Percentiles rank a stretch among this genome's conserved stretches.
phyloP scores from a whole-genome alignment of 2,113 vertebrate genomes.

The Neomonachus schauinslandi region DNA sequence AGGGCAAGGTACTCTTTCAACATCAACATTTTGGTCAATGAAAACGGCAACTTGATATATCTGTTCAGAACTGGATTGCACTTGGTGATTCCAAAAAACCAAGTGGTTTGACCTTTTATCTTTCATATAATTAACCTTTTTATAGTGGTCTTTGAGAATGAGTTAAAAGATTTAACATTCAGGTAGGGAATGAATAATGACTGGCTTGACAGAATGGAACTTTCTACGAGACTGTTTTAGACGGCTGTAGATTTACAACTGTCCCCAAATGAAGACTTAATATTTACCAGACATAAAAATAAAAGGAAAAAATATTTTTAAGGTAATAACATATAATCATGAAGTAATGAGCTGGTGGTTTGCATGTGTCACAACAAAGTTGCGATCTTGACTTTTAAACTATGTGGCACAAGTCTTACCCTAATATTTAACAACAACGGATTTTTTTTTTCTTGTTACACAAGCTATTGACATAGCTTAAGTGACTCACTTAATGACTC shows the following conservation, averaged over 20 bases:
- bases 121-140: background rate
- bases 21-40: slow-evolving; percentile 15
- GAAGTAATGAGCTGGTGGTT: background rate
- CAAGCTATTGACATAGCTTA: slow-evolving; percentile 41
- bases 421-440: slow-evolving; percentile 48
- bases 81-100: background rate
- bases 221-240: slow-evolving; percentile 23
- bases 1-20: background rate
- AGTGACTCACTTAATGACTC: background rate
- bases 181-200: slow-evolving; percentile 5
- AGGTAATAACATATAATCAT: background rate
- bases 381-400: slow-evolving; percentile 52
- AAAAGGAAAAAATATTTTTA: background rate
- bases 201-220: background rate
- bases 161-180: background rate
- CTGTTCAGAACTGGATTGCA: slow-evolving; percentile 28
- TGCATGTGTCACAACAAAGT: background rate
- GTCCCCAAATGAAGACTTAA: slow-evolving; percentile 17
- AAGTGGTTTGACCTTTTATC: background rate
- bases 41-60: background rate
- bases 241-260: slow-evolving; percentile 9
- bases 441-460: slow-evolving; percentile 53
- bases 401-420: slow-evolving; percentile 26
- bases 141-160: background rate
- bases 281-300: slow-evolving; percentile 42